Evolutionary conservation across 2,113 vertebrate genomes (phyloP).

Genomic region (Hippocampus abdominalis): DNA sequence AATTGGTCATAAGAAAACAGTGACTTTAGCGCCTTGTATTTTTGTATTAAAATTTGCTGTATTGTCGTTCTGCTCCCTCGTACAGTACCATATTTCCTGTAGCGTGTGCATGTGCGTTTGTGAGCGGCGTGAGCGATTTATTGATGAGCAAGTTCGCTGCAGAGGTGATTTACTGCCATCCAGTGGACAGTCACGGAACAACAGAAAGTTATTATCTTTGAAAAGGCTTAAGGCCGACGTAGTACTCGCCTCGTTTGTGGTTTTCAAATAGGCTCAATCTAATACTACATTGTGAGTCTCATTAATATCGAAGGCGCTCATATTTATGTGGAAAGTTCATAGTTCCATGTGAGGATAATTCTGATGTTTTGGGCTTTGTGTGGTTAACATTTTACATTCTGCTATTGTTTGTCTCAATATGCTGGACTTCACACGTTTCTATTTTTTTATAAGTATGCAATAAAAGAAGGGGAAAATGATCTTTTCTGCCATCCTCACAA

Average conservation of each 20-base stretch:
- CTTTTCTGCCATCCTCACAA: background rate
- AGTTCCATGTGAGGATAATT: background rate
- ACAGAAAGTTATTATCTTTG: background rate
- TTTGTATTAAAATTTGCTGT: too few species aligned
- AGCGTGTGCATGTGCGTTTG: background rate
- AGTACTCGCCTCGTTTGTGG: background rate
- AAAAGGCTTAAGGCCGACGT: background rate
- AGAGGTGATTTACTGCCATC: conserved; percentile 38
- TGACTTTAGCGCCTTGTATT: too few species aligned
- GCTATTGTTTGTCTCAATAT: background rate
- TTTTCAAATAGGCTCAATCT: background rate
- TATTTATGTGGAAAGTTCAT: background rate
- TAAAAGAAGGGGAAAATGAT: background rate
- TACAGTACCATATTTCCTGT: background rate
- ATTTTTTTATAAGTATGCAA: background rate
- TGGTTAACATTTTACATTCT: too few species aligned
- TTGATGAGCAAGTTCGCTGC: background rate
- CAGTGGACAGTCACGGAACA: conserved; percentile 23
- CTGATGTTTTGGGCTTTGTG: too few species aligned
- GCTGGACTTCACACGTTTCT: background rate
- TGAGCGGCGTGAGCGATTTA: background rate
- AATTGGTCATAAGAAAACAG: too few species aligned
- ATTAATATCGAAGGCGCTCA: background rate
- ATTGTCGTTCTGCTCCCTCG: too few species aligned
- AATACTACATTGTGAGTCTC: background rate